Base-by-base conservation (phyloP, 2,113 vertebrate species). In the Tragelaphus strepsiceros region DNA sequence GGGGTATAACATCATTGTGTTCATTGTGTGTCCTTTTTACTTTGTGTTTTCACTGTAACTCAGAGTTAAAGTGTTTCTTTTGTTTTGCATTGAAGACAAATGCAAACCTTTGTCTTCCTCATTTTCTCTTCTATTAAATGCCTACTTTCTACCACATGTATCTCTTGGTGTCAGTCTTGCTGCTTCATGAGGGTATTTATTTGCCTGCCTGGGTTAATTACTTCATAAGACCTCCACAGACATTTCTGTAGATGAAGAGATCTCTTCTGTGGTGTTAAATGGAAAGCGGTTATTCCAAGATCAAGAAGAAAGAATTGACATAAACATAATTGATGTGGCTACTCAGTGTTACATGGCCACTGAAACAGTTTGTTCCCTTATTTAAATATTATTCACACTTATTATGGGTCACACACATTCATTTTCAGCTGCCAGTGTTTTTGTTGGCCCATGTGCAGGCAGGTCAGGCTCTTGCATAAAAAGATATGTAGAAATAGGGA, bases 181-280 rank as follows among this genome's bases (percentile, higher is more conserved):
- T 93, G 53, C 64, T 95, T 95, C 35, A 26, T 54, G 28, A 90
- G 16, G 28, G 16, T 94, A n/a, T 97, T 95, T 96, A 56, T 86
- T 91, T 98, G 59, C 77, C 35, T 92, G 8, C 64, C 46, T 97
- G 61, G 43, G 58, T 93, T 98, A 98, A 97, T 96, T 98, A 64
- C 43, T 82, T 93, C 94, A 51, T 97, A 97, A 95, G 88, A 17
- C 78, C 39, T 84, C 54, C 22, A 90, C 24, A 71, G 61, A 35
- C n/a, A 89, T 91, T 95, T 95, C 32, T 93, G 32, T 91, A 28
- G 86, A 82, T 93, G 89, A 97, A 97, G 85, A 82, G 54, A 32
- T 90, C 67, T 92, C 32, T 91, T 96, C 35, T 24, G 51, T 78
- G 5, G 22, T 94, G 82, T 96, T 93, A 93, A 95, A 86, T 30